Evolutionary conservation across 2,797 vertebrate species (phyloP).

Genomic region (Pogonophryne albipinna): DNA sequence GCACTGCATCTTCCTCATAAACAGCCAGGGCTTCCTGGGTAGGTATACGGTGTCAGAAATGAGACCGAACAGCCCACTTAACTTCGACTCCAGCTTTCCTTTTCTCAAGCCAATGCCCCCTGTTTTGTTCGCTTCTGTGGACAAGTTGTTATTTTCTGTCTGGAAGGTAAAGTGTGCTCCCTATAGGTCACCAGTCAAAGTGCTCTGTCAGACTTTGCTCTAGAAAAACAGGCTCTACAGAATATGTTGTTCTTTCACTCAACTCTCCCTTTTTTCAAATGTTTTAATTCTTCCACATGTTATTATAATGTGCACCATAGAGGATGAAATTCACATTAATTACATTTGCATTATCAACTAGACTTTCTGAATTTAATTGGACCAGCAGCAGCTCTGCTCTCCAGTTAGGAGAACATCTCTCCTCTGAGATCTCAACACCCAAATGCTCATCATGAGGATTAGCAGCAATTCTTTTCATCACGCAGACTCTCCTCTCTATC

Average conservation of each 20-base stretch:
- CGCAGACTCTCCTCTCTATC: conserved; percentile 51
- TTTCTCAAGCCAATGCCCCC: conserved; percentile 50
- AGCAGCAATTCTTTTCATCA: conserved; percentile 75
- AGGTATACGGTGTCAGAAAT: conserved; percentile 69
- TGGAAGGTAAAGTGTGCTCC: conserved; percentile 55
- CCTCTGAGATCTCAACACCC: conserved; percentile 64
- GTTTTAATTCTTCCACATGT: neutral
- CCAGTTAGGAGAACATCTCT: conserved; percentile 46
- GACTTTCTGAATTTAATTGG: conserved; percentile 24
- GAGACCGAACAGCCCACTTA: conserved; percentile 53
- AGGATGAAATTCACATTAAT: conserved; percentile 8
- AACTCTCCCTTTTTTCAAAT: neutral
- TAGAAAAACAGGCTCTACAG: conserved; percentile 34
- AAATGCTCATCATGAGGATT: conserved; percentile 72
- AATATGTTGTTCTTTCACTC: conserved; percentile 24
- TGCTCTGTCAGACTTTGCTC: conserved; percentile 55
- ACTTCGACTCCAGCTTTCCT: conserved; percentile 51
- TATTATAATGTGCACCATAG: neutral
- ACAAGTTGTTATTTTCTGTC: conserved; percentile 73
- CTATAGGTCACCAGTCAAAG: conserved; percentile 60
- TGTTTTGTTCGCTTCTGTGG: conserved; percentile 45
- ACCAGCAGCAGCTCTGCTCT: too few relatives aligned
- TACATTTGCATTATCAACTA: conserved; percentile 27
- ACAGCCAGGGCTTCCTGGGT: conserved; percentile 28
- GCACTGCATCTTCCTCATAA: conserved; percentile 35